These are phyloP conservation scores for Trematocara macrostoma DNA, from an alignment of 2,113 vertebrate genomes.

Conservation along the genomic window DNA sequence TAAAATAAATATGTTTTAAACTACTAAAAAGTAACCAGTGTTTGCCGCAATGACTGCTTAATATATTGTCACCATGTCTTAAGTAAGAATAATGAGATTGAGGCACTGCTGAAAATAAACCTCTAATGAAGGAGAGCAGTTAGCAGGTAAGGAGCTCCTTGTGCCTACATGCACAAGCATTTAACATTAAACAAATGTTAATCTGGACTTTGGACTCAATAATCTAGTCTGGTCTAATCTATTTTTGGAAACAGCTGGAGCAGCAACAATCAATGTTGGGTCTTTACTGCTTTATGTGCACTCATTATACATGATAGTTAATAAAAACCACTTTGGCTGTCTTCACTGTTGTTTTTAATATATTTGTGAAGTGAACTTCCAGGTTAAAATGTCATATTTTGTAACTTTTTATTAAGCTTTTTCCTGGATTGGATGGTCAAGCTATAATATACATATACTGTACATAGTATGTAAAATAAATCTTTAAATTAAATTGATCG, in stretches of 20 bases:
- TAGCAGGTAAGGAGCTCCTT: not conserved
- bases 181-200: not conserved
- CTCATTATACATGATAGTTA: not conserved
- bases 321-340: not conserved
- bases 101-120: not conserved
- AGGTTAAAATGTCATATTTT: not conserved
- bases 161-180: not conserved
- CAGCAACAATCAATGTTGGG: not conserved
- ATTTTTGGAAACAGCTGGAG: not conserved
- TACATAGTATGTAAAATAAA: not conserved
- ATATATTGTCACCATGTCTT: not conserved
- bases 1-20: not conserved
- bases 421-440: not conserved
- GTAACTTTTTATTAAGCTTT: not conserved
- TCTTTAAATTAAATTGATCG: not conserved
- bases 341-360: not conserved
- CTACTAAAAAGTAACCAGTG: not conserved
- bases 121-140: not conserved
- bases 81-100: not conserved
- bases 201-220: not conserved
- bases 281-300: not conserved
- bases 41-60: not conserved
- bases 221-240: not conserved
- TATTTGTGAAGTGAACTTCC: not conserved
- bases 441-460: not conserved